Evolutionary conservation across 2,888 invertebrate species (phyloP).

Genomic region (Drosophila atroscutellata): DNA sequence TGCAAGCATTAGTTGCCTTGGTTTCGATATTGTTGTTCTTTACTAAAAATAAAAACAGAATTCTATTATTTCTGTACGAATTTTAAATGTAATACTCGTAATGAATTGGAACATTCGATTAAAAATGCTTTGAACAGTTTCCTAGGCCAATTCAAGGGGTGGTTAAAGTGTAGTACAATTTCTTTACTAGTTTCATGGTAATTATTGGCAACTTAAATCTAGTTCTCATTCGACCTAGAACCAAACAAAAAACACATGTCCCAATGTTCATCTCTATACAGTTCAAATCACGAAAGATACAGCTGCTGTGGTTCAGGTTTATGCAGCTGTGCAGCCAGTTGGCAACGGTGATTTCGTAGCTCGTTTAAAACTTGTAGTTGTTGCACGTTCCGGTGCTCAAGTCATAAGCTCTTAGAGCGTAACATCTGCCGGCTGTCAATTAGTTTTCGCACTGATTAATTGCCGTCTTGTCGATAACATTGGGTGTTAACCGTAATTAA

Average conservation of each 20-base stretch:
- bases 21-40: background rate
- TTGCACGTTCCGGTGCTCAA: slow-evolving; percentile 34
- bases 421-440: slow-evolving; percentile 61
- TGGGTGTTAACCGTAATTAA: slow-evolving; percentile 42
- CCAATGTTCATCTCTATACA: background rate
- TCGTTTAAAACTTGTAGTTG: background rate
- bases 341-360: slow-evolving; percentile 24
- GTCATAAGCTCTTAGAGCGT: slow-evolving; percentile 54
- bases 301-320: slow-evolving; percentile 38
- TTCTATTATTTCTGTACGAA: background rate
- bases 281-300: slow-evolving; percentile 3
- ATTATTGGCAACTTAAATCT: background rate
- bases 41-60: background rate
- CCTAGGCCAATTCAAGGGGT: background rate
- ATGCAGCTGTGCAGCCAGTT: slow-evolving; percentile 39
- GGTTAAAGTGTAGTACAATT: background rate
- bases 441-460: slow-evolving; percentile 58
- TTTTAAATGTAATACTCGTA: background rate
- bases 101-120: background rate
- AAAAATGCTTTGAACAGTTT: background rate
- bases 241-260: background rate
- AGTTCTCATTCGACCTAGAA: background rate
- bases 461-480: slow-evolving; percentile 47
- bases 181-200: background rate
- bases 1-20: background rate